A percentile compares a stretch with the other conserved stretches of the same genome.
phyloP scores from a whole-genome alignment of 2,888 invertebrate genomes.

The Encarsia formosa region DNA sequence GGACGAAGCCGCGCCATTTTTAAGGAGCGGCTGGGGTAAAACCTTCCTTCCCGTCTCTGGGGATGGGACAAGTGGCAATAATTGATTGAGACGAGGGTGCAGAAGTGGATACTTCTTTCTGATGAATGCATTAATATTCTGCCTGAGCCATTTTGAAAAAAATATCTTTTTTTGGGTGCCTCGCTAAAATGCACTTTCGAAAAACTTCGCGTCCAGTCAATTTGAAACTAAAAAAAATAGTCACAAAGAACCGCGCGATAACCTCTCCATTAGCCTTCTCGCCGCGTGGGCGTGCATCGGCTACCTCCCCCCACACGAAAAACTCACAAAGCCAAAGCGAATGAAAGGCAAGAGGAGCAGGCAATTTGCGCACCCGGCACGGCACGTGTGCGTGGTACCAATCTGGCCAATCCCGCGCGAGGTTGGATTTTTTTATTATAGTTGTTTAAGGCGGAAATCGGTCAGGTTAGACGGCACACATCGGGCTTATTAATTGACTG shows the following conservation, averaged over 20 bases:
- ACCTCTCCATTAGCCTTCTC: too few relatives aligned
- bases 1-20: constrained; percentile 13
- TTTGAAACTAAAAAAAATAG: neutral
- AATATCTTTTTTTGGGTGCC: too few relatives aligned
- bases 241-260: too few relatives aligned
- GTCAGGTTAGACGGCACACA: constrained; percentile 51
- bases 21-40: constrained; percentile 9
- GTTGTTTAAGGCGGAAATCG: constrained; percentile 51
- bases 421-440: neutral
- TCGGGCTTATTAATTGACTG: constrained; percentile 52
- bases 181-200: too few relatives aligned
- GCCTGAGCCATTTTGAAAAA: too few relatives aligned
- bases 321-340: too few relatives aligned
- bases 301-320: too few relatives aligned
- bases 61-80: constrained; percentile 22
- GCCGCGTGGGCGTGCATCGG: too few relatives aligned
- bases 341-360: constrained; percentile 8
- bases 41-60: neutral
- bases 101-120: neutral
- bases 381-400: constrained; percentile 50
- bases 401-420: constrained; percentile 50
- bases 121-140: neutral
- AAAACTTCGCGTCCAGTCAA: too few relatives aligned
- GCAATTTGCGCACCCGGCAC: constrained; percentile 25
- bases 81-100: constrained; percentile 25